Evolutionary conservation across 2,113 vertebrate species (phyloP).

Genomic region (Dascyllus trimaculatus): DNA sequence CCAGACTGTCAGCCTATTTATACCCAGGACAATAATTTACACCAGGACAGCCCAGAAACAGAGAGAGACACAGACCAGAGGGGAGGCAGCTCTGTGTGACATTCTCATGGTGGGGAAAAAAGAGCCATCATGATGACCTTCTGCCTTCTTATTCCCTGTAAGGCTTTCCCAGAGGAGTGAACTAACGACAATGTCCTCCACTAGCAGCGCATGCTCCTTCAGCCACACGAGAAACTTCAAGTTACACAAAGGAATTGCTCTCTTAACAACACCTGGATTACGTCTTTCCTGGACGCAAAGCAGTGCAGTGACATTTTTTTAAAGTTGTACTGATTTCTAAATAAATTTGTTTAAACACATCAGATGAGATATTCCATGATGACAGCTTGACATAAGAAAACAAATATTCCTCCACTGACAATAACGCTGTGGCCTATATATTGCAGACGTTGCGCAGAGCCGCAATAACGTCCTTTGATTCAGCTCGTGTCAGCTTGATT

Average conservation of each 20-base stretch:
- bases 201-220: background rate
- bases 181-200: constrained; percentile 21
- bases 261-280: constrained; percentile 5
- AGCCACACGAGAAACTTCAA: constrained; percentile 6
- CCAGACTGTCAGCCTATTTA: constrained; percentile 81
- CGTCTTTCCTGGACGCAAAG: background rate
- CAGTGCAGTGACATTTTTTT: background rate
- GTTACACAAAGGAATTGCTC: constrained; percentile 24
- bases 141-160: background rate
- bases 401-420: constrained; percentile 1
- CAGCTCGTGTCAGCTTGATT: constrained; percentile 25
- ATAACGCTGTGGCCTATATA: constrained; percentile 5
- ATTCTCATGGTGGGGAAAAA: constrained; percentile 15
- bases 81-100: constrained; percentile 37
- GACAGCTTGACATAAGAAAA: constrained; percentile 12
- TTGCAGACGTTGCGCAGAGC: background rate
- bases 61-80: constrained; percentile 29
- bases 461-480: constrained; percentile 21
- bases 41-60: constrained; percentile 43
- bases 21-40: constrained; percentile 80
- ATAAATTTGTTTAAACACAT: constrained; percentile 1
- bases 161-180: constrained; percentile 36
- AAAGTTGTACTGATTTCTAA: background rate
- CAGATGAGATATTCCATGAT: background rate
- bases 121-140: constrained; percentile 35